These are phyloP conservation scores for Solea senegalensis DNA, from an alignment of 2,113 vertebrate species.

Conservation along the genomic window DNA sequence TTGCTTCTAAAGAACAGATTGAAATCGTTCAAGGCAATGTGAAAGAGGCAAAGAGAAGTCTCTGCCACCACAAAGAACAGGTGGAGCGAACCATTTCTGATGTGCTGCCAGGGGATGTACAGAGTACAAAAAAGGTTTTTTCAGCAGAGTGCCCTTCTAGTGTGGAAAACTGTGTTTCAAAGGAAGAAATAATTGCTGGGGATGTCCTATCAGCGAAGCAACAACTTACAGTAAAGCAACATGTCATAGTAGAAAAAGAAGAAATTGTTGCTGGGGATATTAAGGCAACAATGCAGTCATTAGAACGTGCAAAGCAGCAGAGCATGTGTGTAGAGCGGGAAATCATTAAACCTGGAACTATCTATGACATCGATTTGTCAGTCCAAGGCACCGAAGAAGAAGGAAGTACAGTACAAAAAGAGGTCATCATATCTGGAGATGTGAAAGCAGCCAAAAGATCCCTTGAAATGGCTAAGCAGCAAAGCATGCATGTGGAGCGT, in stretches of 20 bases:
- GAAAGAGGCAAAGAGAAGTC: slow-evolving; percentile 71
- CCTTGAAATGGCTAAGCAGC: slow-evolving; percentile 88
- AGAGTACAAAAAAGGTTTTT: slow-evolving; percentile 80
- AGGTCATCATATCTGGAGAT: slow-evolving; percentile 87
- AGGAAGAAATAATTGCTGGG: slow-evolving; percentile 76
- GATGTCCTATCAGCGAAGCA: slow-evolving; percentile 72
- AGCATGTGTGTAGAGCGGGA: slow-evolving; percentile 79
- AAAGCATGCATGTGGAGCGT: slow-evolving; percentile 86
- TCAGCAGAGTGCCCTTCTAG: slow-evolving; percentile 66
- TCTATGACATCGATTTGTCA: slow-evolving; percentile 82
- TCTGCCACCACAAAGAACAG: slow-evolving; percentile 78
- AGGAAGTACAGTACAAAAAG: slow-evolving; percentile 78
- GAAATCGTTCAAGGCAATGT: slow-evolving; percentile 70
- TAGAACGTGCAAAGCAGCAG: slow-evolving; percentile 81
- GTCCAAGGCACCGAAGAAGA: slow-evolving; percentile 75
- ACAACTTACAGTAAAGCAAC: slow-evolving; percentile 74
- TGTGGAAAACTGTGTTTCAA: slow-evolving; percentile 62
- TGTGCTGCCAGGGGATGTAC: slow-evolving; percentile 80
- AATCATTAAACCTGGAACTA: slow-evolving; percentile 58
- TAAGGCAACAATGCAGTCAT: slow-evolving; percentile 80
- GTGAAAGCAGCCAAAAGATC: slow-evolving; percentile 88
- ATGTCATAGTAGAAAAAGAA: slow-evolving; percentile 75
- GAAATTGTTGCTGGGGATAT: slow-evolving; percentile 79
- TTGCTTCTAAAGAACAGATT: slow-evolving; percentile 68
- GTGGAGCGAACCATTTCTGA: slow-evolving; percentile 75